phyloP scores from a whole-genome alignment of 2,888 invertebrate species.

The Nomada hirtipes region DNA sequence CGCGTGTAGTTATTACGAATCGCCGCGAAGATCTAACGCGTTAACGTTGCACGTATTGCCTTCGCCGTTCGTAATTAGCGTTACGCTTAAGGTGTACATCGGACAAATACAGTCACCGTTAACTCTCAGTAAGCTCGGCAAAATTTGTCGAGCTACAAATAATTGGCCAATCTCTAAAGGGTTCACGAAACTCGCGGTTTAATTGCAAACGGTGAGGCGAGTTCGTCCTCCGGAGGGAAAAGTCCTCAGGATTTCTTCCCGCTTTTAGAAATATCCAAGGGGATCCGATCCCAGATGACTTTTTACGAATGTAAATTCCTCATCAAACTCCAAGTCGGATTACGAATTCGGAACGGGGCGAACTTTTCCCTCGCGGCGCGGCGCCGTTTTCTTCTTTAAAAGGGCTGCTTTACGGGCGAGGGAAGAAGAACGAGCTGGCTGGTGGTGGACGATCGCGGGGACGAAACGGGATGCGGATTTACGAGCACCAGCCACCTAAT shows the following conservation, averaged over 20 bases:
- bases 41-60: not conserved
- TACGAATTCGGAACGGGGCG: slow-evolving; percentile 78
- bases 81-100: not conserved
- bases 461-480: slow-evolving; percentile 26
- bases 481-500: slow-evolving; percentile 71
- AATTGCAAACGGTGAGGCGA: slow-evolving; percentile 27
- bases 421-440: not conserved
- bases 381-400: slow-evolving; percentile 63
- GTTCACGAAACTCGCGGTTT: not conserved
- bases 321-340: slow-evolving; percentile 77
- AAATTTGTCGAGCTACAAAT: slow-evolving; percentile 30
- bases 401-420: slow-evolving; percentile 42
- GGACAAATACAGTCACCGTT: not conserved
- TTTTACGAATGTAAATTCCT: slow-evolving; percentile 80
- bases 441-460: not conserved
- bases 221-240: not conserved
- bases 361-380: slow-evolving; percentile 69
- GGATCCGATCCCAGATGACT: slow-evolving; percentile 73
- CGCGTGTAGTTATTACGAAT: not conserved
- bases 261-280: slow-evolving; percentile 44
- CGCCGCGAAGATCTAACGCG: too few species aligned
- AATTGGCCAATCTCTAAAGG: slow-evolving; percentile 17
- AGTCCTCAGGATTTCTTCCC: slow-evolving; percentile 40
- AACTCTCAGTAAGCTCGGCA: slow-evolving; percentile 6
- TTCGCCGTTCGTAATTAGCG: too few species aligned